A percentile compares a stretch with the other conserved stretches of the same genome.
These are phyloP conservation scores for Aradophagus sp. DNA, from an alignment of 1,140 invertebrate species.

Conservation along the genomic window DNA sequence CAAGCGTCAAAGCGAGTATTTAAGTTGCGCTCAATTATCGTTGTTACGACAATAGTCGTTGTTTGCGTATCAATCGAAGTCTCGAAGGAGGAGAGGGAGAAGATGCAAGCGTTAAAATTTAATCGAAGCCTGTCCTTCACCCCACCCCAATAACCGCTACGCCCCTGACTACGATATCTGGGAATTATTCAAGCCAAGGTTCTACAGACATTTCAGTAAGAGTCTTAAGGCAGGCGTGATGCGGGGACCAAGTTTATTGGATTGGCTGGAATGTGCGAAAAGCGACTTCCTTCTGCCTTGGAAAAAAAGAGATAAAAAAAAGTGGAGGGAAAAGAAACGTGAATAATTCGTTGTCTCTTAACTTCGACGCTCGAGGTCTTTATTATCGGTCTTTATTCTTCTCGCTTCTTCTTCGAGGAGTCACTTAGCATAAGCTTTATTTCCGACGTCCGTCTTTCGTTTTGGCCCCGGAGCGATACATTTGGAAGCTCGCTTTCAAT, in stretches of 20 bases:
- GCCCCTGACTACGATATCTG: slow-evolving; percentile 48
- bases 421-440: slow-evolving; percentile 15
- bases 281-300: slow-evolving; percentile 67
- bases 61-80: too few relatives aligned
- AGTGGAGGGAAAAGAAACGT: slow-evolving; percentile 30
- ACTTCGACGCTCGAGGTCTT: slow-evolving; percentile 44
- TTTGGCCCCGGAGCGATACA: slow-evolving; percentile 3
- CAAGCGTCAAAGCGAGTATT: too few relatives aligned
- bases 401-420: slow-evolving; percentile 25
- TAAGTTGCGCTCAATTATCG: too few relatives aligned
- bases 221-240: slow-evolving; percentile 69
- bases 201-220: slow-evolving; percentile 58
- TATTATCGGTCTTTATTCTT: slow-evolving; percentile 32
- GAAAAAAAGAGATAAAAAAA: neutral
- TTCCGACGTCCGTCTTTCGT: slow-evolving; percentile 7
- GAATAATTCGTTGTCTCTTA: slow-evolving; percentile 54
- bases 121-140: slow-evolving; percentile 19
- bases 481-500: slow-evolving; percentile 24
- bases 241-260: slow-evolving; percentile 63
- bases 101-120: slow-evolving; percentile 7
- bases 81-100: too few relatives aligned
- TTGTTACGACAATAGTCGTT: too few relatives aligned
- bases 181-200: slow-evolving; percentile 59
- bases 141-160: slow-evolving; percentile 52
- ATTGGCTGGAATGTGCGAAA: slow-evolving; percentile 65